Conservation (phyloP, 1,140 invertebrate species). For the Parasteatoda tepidariorum region DNA sequence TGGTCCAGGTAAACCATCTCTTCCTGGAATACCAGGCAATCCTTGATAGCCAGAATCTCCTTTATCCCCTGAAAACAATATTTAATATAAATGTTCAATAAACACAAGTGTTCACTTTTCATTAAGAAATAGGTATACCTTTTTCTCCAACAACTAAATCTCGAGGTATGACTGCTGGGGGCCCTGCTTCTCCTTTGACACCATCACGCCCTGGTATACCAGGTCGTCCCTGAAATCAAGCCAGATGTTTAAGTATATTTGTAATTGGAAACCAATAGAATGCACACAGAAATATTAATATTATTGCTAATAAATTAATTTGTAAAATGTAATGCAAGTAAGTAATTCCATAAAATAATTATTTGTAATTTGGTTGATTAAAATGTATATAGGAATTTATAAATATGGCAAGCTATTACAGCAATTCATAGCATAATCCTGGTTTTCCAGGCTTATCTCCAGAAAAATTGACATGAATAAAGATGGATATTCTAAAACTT, state of each 20-base stretch:
- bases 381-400: too few relatives aligned
- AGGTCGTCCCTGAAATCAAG: conserved; percentile 63
- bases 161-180: conserved; percentile 44
- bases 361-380: too few relatives aligned
- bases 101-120: neutral
- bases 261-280: neutral
- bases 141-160: conserved; percentile 58
- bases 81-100: neutral
- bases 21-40: conserved; percentile 70
- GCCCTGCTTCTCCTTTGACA: conserved; percentile 66
- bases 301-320: too few relatives aligned
- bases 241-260: neutral
- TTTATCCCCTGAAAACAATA: conserved; percentile 35
- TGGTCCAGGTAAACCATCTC: conserved; percentile 73
- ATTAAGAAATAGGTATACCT: conserved; percentile 11
- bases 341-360: too few relatives aligned
- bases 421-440: too few relatives aligned
- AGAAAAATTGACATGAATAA: too few relatives aligned
- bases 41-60: conserved; percentile 61
- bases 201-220: conserved; percentile 70
- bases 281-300: neutral
- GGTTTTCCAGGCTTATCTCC: too few relatives aligned
- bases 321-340: too few relatives aligned
- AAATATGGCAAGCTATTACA: too few relatives aligned
- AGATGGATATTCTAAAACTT: too few relatives aligned